Evolutionary conservation across 2,888 invertebrate genomes (phyloP), one percentile per base, ranked within the genome.

Genomic region (Ischnus inquisitorius): DNA sequence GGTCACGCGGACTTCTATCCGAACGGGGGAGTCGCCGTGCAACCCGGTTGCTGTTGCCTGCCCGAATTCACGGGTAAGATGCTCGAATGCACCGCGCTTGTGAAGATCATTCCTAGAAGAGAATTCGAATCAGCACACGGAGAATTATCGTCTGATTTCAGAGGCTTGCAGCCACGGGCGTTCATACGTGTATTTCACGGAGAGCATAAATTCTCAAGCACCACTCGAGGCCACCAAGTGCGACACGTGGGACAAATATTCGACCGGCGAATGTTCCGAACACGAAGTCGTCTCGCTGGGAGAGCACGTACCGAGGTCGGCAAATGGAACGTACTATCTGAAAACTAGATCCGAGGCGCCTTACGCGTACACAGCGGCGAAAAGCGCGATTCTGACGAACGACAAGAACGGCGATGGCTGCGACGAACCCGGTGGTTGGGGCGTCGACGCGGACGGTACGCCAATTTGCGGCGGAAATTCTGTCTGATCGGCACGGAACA

Each of bases 81-180:
- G 41, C 22, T 76, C n/a, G 22, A 43, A 16, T 10, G 28, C 19
- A 41, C 48, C 4, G 28, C n/a, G 8, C 22, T 14, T 22, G 14
- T 22, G 12, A 25, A 65, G 2, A 57, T 14, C 54, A 25, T 34
- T 54, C n/a, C 34, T 12, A 2, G 5, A 41, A 19, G 48, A 25
- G 14, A 12, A 41, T 41, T n/a, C 28, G 6, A 12, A 12, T n/a
- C 2, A n/a, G 2, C 8, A 62, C 22, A 48, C 60, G 19, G 19
- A 10, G 28, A 48, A 75, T 16, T 22, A 46, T 65, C 48, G 22
- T 65, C 16, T 54, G 28, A 60, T 76, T 84, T 0, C 87, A 95
- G 95, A 94, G 87, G 94, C 94, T 71, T 94, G 94, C 83, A 94
- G 94, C 84, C 94, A 94, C 84, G 94, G 93, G 19, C 91, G 94